phyloP scores from a whole-genome alignment of 2,888 invertebrate genomes.

The Macroteleia sp. region DNA sequence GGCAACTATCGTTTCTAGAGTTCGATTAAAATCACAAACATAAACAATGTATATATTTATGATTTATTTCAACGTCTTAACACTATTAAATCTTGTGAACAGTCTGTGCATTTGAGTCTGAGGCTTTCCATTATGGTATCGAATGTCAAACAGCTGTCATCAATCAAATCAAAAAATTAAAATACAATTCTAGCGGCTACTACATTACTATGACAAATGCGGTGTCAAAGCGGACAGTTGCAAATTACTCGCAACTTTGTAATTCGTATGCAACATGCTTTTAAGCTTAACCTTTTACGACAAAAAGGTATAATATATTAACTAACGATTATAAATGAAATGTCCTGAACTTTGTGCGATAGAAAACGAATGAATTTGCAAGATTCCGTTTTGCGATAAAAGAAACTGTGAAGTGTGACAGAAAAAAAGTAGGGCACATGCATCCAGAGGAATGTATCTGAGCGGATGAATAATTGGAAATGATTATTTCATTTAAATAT shows the following conservation, averaged over 20 bases:
- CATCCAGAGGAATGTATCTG: not conserved
- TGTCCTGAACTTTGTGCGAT: conserved; percentile 38
- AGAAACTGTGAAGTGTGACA: not conserved
- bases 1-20: not conserved
- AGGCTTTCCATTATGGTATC: conserved; percentile 42
- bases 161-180: conserved; percentile 32
- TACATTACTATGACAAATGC: conserved; percentile 38
- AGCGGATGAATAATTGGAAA: not conserved
- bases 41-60: conserved; percentile 34
- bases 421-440: not conserved
- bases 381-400: conserved; percentile 21
- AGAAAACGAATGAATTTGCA: conserved; percentile 15
- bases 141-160: conserved; percentile 37
- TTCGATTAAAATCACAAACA: conserved; percentile 29
- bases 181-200: conserved; percentile 40
- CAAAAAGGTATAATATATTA: conserved; percentile 44
- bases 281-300: conserved; percentile 49
- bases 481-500: too few relatives aligned
- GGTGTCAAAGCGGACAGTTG: conserved; percentile 43
- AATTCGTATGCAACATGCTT: conserved; percentile 42
- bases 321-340: conserved; percentile 49
- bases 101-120: conserved; percentile 25
- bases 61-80: conserved; percentile 39
- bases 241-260: conserved; percentile 49
- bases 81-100: conserved; percentile 26